Base-by-base conservation (phyloP, 1,140 invertebrate genomes). In the Zaprionus africanus region DNA sequence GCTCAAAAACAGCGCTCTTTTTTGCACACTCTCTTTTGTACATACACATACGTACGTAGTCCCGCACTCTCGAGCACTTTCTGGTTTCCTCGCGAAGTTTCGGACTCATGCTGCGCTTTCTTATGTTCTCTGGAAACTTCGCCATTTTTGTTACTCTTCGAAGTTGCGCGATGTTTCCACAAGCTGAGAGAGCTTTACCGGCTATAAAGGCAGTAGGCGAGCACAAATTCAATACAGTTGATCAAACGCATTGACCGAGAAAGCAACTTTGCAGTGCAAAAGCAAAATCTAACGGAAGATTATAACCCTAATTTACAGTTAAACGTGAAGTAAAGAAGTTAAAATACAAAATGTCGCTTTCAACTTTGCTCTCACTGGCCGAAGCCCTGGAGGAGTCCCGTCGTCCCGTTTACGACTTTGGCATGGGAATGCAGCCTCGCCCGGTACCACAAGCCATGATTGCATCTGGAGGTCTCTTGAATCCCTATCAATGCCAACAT, bases 341-440 rank as follows among this genome's bases (percentile, higher is more conserved):
- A 67, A 57, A 58, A 19, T 28, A 9, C 5, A 90, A 90, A 70
- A 88, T 88, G 84, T 67, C 84, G 68, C 64, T 88, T 4, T 90
- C 85, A 4, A 77, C 79, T 22, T 59, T 88, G n/a, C 26, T 88
- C 19, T 76, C 78, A 9, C 57, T 88, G 64, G 76, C 79, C 34
- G 84, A 88, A 46, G 81, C 80, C 11, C 34, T 88, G 46, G 78
- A 81, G 59, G 85, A 84, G 58, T 68, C 71, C 5, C 85, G 71
- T 31, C 64, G 22, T 17, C 67, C 81, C 58, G 41, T 81, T 12
- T 85, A 90, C 56, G 82, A 90, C 9, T 85, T 84, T 34, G 84
- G 84, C 13, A 34, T 82, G 71, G 82, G 82, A 5, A 22, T 82
- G 61, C 26, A 77, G 56, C 85, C 82, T 0, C 82, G 62, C 34